phyloP scores from a whole-genome alignment of 2,888 invertebrate genomes.

The Micoletzkya japonica region DNA sequence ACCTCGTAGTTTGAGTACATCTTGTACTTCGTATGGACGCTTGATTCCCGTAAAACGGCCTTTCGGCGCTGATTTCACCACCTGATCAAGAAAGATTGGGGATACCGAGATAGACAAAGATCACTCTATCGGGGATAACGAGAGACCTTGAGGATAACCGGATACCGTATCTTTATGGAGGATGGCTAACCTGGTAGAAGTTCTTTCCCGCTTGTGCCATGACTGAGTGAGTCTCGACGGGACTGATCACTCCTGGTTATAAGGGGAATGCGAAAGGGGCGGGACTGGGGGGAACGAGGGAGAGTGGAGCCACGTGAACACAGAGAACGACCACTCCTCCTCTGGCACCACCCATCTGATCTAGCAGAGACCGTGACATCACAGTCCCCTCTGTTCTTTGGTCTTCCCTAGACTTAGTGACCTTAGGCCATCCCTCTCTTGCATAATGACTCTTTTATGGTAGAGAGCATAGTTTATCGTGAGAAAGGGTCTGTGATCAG shows the following conservation, averaged over 20 bases:
- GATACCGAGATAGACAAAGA: slow-evolving; percentile 17
- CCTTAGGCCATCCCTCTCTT: no score
- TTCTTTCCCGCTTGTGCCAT: slow-evolving; percentile 44
- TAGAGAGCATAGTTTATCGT: no score
- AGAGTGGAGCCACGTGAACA: slow-evolving; percentile 4
- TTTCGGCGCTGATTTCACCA: slow-evolving; percentile 62
- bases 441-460: no score
- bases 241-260: no score
- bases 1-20: slow-evolving; percentile 61
- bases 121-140: background rate
- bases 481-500: no score
- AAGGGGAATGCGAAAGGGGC: slow-evolving; percentile 12
- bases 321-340: slow-evolving; percentile 13
- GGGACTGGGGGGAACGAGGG: background rate
- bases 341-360: background rate
- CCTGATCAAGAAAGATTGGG: slow-evolving; percentile 35
- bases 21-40: slow-evolving; percentile 63
- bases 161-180: no score
- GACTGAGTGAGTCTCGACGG: slow-evolving; percentile 14
- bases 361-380: no score
- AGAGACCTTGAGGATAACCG: background rate
- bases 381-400: no score
- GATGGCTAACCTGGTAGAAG: slow-evolving; percentile 49
- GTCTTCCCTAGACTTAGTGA: no score
- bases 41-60: slow-evolving; percentile 63